Base-by-base conservation (phyloP, 2,888 invertebrate species). In the Pandemis cinnamomeana region DNA sequence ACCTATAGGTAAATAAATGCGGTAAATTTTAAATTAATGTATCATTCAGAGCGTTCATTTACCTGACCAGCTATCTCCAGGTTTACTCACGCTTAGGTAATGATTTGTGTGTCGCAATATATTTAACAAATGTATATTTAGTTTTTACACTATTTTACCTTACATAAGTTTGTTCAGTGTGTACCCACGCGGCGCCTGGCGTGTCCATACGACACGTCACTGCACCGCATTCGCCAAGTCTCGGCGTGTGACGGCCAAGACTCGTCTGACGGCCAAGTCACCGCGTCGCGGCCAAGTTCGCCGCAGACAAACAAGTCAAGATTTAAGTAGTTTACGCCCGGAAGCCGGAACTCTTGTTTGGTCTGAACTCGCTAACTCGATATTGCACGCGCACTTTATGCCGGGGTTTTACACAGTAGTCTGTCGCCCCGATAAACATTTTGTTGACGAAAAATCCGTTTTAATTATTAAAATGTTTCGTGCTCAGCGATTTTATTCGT, bases 261-360 rank as follows among this genome's bases (percentile, higher is more conserved):
- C 67, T 53, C 61, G 41, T 41, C 72, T 55, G 64, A 36, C 53
- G 62, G 71, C 71, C 71, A 72, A 72, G 72, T 62, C 67, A 46
- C 66, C 61, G 27, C 72, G 64, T 69, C 69, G 48, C 69, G 73
- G 73, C 69, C 69, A 73, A 73, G 73, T 73, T 70, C 69, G 66
- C 63, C 55, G 67, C 70, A 74, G 70, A 71, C 74, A 74, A 74
- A 74, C 74, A 74, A 87, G 87, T 88, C 89, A 89, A 91, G 90
- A 90, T 91, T 90, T 92, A 92, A 93, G 92, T 92, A 91, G 92
- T 93, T 92, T 91, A 89, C 87, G 85, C 81, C 86, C 85, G 87
- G 89, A 88, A 90, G 86, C 89, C 87, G 83, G 86, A 79, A 76
- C 82, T 84, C 87, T 87, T 89, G 89, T 89, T 89, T 89, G 89